These are phyloP conservation scores for Nothoprocta perdicaria DNA, from an alignment of 2,113 vertebrate genomes.

Conservation along the genomic window DNA sequence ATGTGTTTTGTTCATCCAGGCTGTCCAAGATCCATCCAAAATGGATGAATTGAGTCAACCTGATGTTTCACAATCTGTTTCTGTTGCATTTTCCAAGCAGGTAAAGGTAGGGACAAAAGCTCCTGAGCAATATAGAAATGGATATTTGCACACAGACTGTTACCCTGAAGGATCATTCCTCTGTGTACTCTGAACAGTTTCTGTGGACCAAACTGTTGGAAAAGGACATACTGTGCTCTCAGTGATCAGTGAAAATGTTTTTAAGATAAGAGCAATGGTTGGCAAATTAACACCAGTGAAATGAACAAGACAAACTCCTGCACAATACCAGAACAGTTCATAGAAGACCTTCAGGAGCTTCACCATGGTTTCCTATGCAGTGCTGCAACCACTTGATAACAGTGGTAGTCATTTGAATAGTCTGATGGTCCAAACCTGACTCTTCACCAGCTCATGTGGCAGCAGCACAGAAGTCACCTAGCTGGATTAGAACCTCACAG, in stretches of 20 bases:
- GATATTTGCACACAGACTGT: fast-evolving
- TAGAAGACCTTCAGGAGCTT: not conserved
- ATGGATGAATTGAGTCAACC: not conserved
- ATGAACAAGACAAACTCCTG: not conserved
- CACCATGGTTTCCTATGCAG: not conserved
- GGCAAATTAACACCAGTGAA: not conserved
- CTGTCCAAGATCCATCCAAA: not conserved
- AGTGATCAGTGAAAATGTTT: not conserved
- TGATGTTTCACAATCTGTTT: not conserved
- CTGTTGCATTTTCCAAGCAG: not conserved
- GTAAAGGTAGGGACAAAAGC: not conserved
- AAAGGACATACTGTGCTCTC: not conserved
- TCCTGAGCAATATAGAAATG: fast-evolving
- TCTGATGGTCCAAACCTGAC: not conserved
- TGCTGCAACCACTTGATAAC: not conserved
- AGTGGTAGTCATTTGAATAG: not conserved
- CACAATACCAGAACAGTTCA: not conserved
- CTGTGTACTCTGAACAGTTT: not conserved
- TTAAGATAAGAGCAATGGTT: not conserved
- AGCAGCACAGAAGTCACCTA: not conserved
- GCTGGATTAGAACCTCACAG: not conserved
- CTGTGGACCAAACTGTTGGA: not conserved
- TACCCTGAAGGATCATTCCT: not conserved
- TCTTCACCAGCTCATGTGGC: not conserved
- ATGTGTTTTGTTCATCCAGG: not conserved